Evolutionary conservation across 2,113 vertebrate species (phyloP).

Genomic region (Trichechus manatus): DNA sequence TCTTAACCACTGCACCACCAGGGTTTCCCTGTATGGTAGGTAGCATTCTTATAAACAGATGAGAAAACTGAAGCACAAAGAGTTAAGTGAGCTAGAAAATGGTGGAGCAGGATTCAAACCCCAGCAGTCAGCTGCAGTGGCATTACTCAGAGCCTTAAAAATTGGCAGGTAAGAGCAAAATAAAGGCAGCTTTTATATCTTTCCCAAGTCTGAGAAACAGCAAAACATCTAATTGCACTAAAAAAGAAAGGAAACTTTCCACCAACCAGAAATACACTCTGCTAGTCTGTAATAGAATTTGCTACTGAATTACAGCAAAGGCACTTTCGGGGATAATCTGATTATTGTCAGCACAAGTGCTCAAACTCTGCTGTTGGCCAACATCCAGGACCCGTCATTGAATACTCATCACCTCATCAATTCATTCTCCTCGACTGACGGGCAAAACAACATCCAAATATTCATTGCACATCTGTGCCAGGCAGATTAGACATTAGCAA

Average conservation of each 20-base stretch:
- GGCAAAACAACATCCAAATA: conserved; percentile 90
- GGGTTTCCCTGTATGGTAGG: background rate
- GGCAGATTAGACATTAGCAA: conserved; percentile 93
- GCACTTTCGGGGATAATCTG: conserved; percentile 86
- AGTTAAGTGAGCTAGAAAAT: background rate
- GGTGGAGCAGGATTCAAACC: background rate
- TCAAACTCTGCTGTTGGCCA: conserved; percentile 93
- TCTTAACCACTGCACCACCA: no score
- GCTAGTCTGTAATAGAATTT: conserved; percentile 86
- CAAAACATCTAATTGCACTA: conserved; percentile 75
- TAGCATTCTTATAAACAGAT: conserved; percentile 23
- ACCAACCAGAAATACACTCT: conserved; percentile 82
- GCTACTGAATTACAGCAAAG: conserved; percentile 81
- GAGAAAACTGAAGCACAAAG: background rate
- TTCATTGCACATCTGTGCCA: conserved; percentile 93
- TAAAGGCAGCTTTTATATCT: conserved; percentile 30
- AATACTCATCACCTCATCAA: conserved; percentile 94
- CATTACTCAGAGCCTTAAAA: background rate
- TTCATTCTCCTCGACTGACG: conserved; percentile 91
- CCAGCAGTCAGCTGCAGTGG: background rate
- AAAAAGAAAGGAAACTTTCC: conserved; percentile 84
- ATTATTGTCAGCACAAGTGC: conserved; percentile 87
- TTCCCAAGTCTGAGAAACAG: conserved; percentile 75
- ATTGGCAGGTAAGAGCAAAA: background rate
- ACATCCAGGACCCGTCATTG: conserved; percentile 92